phyloP scores from a whole-genome alignment of 2,113 vertebrate genomes.

The Protobothrops flavoviridis region DNA sequence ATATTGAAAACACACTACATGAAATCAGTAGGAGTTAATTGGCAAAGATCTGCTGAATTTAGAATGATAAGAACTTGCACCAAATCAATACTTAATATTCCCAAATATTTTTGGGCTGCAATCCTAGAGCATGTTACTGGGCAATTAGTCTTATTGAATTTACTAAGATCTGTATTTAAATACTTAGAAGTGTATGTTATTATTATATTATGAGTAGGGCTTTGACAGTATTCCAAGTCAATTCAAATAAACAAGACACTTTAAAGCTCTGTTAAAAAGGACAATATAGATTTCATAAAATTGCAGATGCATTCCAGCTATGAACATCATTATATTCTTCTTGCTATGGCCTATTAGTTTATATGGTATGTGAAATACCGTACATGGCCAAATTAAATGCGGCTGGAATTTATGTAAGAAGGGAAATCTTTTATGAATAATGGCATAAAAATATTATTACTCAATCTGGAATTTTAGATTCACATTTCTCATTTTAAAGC shows the following conservation, averaged over 20 bases:
- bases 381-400: slow-evolving; percentile 47
- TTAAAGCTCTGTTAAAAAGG: neutral
- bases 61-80: neutral
- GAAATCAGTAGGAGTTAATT: neutral
- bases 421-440: slow-evolving; percentile 51
- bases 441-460: slow-evolving; percentile 24
- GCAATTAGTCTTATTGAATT: neutral
- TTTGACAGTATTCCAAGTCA: neutral
- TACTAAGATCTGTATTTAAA: neutral
- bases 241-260: neutral
- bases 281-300: slow-evolving; percentile 39
- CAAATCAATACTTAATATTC: neutral
- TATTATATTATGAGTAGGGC: neutral
- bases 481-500: slow-evolving; percentile 17
- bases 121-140: neutral
- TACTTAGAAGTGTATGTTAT: neutral
- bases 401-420: slow-evolving; percentile 22
- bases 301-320: slow-evolving; percentile 29
- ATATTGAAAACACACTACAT: neutral
- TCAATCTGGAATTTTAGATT: slow-evolving; percentile 31
- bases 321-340: slow-evolving; percentile 38
- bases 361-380: slow-evolving; percentile 46
- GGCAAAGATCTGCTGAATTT: neutral
- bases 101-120: neutral
- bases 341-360: slow-evolving; percentile 39